Conservation (phyloP, 1,140 invertebrate species). For the Colletes gigas region DNA sequence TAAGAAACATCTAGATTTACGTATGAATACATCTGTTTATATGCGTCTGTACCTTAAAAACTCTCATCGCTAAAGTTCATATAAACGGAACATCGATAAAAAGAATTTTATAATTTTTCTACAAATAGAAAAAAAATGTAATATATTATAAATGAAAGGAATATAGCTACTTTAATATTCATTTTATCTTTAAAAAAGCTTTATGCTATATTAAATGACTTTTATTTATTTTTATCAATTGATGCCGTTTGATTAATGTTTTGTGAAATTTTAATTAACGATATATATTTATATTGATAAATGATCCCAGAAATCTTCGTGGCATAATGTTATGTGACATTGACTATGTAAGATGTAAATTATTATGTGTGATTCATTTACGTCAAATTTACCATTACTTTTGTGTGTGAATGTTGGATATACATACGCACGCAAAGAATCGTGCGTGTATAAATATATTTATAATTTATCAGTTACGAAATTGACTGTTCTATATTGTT, state of each 20-base stretch:
- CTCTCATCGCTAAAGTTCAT: background rate
- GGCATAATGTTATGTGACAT: background rate
- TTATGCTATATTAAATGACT: background rate
- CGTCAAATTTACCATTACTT: background rate
- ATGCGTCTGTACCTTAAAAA: background rate
- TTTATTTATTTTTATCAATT: background rate
- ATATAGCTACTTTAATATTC: constrained; percentile 5
- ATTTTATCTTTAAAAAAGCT: background rate
- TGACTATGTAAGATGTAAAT: background rate
- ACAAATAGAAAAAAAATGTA: constrained; percentile 10
- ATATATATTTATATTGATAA: background rate
- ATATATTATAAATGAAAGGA: background rate
- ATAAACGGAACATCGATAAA: background rate
- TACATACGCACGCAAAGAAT: background rate
- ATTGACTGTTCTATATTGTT: background rate
- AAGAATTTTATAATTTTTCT: constrained; percentile 30
- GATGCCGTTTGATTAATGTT: background rate
- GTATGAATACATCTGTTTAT: background rate
- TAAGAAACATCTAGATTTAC: background rate
- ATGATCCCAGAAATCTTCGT: background rate
- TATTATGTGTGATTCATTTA: constrained; percentile 2
- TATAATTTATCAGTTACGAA: constrained; percentile 9
- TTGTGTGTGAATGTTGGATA: background rate
- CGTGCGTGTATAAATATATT: background rate
- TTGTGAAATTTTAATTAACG: background rate